These are phyloP conservation scores for Anastatus disparis DNA, from an alignment of 1,140 invertebrate genomes.

Conservation along the genomic window DNA sequence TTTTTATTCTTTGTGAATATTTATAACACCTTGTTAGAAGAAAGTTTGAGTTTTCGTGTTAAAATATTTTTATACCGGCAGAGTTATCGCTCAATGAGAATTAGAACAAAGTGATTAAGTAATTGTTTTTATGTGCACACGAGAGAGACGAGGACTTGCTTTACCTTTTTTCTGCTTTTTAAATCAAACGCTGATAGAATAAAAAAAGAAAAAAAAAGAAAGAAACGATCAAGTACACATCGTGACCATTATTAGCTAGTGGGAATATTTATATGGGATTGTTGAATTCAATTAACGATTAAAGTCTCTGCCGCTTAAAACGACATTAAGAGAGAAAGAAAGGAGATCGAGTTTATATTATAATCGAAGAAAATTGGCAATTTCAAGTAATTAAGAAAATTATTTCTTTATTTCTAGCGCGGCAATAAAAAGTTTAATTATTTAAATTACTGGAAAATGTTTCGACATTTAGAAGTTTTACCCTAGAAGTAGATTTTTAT, in stretches of 20 bases:
- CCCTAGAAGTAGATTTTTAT: not conserved
- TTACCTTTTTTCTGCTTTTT: constrained; percentile 5
- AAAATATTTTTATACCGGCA: not conserved
- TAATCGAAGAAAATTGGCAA: no score
- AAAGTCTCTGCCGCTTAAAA: not conserved
- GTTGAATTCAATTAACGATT: constrained; percentile 17
- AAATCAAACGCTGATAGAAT: not conserved
- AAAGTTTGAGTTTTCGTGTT: constrained; percentile 5
- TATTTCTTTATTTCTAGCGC: constrained; percentile 36
- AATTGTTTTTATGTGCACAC: constrained; percentile 33
- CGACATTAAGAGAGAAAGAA: not conserved
- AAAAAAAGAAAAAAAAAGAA: no score
- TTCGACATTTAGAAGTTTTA: not conserved
- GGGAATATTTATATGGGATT: constrained; percentile 23
- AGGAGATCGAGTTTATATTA: no score
- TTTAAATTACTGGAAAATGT: not conserved
- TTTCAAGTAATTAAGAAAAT: constrained; percentile 44
- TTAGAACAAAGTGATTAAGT: constrained; percentile 28
- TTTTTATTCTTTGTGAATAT: not conserved
- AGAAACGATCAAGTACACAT: no score
- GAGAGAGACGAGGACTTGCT: not conserved
- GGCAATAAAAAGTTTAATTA: not conserved
- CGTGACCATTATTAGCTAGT: not conserved
- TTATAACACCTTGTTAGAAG: constrained; percentile 6
- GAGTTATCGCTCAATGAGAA: constrained; percentile 5